Conservation (phyloP, 2,113 vertebrate species). For the Conger conger region DNA sequence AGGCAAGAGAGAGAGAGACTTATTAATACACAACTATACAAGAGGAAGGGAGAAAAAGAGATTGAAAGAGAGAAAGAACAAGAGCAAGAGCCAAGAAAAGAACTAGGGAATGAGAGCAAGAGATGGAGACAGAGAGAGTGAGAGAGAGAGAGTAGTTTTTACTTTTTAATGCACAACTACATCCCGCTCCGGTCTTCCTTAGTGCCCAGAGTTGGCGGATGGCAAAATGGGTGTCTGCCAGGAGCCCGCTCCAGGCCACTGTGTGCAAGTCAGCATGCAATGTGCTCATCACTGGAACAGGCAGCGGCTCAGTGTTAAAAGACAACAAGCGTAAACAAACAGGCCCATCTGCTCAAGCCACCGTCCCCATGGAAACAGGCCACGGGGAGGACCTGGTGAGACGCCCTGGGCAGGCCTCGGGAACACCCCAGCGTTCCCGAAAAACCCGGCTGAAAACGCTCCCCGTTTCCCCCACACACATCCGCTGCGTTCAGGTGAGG, state of each 20-base stretch:
- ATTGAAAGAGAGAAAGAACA: background rate
- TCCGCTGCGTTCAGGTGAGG: background rate
- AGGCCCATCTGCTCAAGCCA: constrained; percentile 50
- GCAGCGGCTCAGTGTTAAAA: constrained; percentile 48
- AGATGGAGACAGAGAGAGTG: background rate
- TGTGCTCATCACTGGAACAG: constrained; percentile 26
- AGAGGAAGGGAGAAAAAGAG: background rate
- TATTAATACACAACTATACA: background rate
- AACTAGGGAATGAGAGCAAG: too few relatives aligned
- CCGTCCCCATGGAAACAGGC: constrained; percentile 42
- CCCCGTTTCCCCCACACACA: background rate
- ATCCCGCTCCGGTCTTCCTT: background rate
- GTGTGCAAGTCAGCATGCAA: background rate
- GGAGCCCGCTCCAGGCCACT: constrained; percentile 16
- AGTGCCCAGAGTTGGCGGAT: constrained; percentile 8
- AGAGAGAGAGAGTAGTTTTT: background rate
- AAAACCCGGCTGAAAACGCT: background rate
- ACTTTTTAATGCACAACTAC: background rate
- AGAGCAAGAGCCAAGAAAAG: constrained; percentile 24
- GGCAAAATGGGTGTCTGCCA: constrained; percentile 32
- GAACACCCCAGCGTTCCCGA: background rate
- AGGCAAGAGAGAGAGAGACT: background rate
- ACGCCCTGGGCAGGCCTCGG: background rate
- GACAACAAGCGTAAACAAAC: constrained; percentile 62
- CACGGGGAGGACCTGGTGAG: constrained; percentile 19